Evolutionary conservation across 2,113 vertebrate genomes (phyloP), one percentile per base, ranked within the genome.

Genomic region (Chaetodon auriga): DNA sequence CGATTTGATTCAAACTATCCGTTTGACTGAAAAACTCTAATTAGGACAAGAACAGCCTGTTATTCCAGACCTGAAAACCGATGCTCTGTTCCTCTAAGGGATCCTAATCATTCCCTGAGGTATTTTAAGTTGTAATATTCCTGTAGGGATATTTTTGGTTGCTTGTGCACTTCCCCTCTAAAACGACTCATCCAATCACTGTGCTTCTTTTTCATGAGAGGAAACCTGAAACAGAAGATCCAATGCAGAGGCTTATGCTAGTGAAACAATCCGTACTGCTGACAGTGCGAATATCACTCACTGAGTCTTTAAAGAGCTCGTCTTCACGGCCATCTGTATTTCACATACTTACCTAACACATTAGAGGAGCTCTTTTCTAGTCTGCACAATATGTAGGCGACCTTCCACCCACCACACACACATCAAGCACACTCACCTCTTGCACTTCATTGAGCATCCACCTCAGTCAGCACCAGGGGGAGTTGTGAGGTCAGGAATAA

Each of bases 401-500:
- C 68, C 60, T 49, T 79, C 63, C 86, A 72, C 64, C 61, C 64
- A 73, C 71, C 75, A 30, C 61, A 61, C 68, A 87, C 72, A 49
- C 69, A 36, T 12, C 46, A 15, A 14, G 38, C 82, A 86, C 60
- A 54, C 66, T 72, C 72, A 81, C 54, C 64, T 12, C 60, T 61
- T 68, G 80, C 82, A 80, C 73, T 80, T 85, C 75, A 70, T 77
- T 23, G 79, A 82, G 80, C 75, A 82, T 83, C 78, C 82, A 80
- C 82, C 87, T 84, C 84, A 70, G 81, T 91, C 85, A 91, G 90
- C 93, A 90, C 88, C 86, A 90, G 91, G 88, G 92, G 91, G 92
- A 89, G 91, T 82, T 69, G 80, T 80, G 85, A 89, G 87, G 91
- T 89, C 89, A 75, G 68, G 81, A 78, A 75, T 85, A 75, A 86